These are phyloP conservation scores for Brienomyrus longianalis DNA, from an alignment of 2,113 vertebrate species.

Conservation along the genomic window DNA sequence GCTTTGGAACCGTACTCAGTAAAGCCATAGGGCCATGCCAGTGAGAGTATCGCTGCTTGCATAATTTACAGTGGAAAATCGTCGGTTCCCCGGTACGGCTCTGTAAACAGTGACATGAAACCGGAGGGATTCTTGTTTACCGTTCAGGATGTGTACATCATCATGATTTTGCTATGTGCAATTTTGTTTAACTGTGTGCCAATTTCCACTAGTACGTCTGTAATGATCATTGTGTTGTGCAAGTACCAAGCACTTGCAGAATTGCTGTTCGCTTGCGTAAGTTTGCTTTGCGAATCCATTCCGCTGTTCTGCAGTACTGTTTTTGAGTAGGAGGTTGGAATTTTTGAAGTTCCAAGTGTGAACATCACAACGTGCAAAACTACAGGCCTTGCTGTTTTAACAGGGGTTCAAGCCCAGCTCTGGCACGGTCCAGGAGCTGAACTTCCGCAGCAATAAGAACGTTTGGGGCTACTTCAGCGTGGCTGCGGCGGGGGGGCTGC, in stretches of 20 bases:
- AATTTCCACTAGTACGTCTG: background rate
- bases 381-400: background rate
- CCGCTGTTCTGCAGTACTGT: background rate
- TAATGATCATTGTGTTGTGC: background rate
- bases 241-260: background rate
- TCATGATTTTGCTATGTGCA: background rate
- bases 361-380: background rate
- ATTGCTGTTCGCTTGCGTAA: background rate
- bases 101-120: too few relatives aligned
- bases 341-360: too few relatives aligned
- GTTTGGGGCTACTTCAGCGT: constrained; percentile 99
- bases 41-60: too few relatives aligned
- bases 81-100: too few relatives aligned
- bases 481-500: constrained; percentile 91
- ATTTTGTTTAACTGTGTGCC: background rate
- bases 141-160: background rate
- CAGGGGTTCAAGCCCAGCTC: constrained; percentile 98
- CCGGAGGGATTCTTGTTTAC: too few relatives aligned
- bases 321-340: background rate
- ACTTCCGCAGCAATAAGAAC: constrained; percentile 97
- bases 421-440: constrained; percentile 94
- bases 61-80: too few relatives aligned
- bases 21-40: background rate
- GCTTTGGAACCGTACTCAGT: background rate
- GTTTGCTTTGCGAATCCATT: background rate